Evolutionary conservation across 2,113 vertebrate species (phyloP).

Genomic region (Calidris pugnax): DNA sequence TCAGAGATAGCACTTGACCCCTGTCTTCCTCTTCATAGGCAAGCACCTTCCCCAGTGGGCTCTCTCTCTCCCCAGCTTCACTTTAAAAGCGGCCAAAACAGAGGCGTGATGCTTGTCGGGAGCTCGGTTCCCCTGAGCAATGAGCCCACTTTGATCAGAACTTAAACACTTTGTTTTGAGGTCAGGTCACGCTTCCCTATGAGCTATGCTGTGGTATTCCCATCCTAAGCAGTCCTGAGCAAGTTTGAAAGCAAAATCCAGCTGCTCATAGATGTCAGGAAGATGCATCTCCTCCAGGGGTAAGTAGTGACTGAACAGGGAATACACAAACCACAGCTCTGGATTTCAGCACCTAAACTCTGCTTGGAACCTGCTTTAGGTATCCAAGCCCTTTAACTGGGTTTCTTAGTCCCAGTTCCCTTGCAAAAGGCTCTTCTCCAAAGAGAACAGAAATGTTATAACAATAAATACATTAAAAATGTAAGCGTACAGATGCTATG

Average conservation of each 20-base stretch:
- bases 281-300: neutral
- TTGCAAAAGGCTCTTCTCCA: neutral
- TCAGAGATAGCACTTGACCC: neutral
- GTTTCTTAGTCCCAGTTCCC: neutral
- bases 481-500: neutral
- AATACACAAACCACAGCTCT: rapidly evolving
- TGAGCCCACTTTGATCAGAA: neutral
- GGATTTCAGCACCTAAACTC: neutral
- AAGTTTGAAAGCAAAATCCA: neutral
- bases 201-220: neutral
- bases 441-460: neutral
- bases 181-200: neutral
- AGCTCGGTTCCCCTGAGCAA: neutral
- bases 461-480: neutral
- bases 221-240: neutral
- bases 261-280: neutral
- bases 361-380: neutral
- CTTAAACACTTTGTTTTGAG: neutral
- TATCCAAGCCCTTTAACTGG: neutral
- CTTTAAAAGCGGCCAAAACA: neutral
- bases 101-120: neutral
- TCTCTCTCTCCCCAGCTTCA: neutral
- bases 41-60: neutral
- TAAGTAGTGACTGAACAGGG: neutral
- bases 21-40: neutral